These are phyloP conservation scores for Acanthornis magna DNA, from an alignment of 2,797 vertebrate species.

Conservation along the genomic window DNA sequence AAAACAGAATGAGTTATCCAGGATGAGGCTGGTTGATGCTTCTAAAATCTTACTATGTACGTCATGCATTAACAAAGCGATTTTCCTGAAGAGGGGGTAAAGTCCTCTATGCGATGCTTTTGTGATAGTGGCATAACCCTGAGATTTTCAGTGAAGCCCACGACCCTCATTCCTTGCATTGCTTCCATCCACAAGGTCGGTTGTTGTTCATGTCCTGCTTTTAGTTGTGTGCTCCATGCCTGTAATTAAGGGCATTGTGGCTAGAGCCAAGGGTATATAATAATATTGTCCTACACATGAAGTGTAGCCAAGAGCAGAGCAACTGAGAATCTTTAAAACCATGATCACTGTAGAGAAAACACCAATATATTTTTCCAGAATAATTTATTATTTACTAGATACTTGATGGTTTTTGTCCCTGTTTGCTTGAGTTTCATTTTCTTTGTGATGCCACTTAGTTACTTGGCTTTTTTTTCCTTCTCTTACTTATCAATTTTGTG, in stretches of 20 bases:
- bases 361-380: background rate
- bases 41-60: background rate
- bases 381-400: background rate
- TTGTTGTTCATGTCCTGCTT: background rate
- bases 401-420: background rate
- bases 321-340: background rate
- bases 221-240: background rate
- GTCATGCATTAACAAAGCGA: background rate
- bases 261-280: background rate
- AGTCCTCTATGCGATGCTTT: background rate
- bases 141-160: background rate
- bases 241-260: background rate
- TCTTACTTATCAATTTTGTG: background rate
- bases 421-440: background rate
- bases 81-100: background rate
- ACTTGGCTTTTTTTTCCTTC: background rate
- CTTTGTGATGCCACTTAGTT: background rate
- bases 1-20: background rate
- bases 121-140: background rate
- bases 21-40: background rate
- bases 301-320: background rate
- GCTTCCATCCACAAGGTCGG: background rate
- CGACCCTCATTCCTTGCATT: background rate
- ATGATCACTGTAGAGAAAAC: background rate
- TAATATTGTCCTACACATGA: rapidly evolving